Evolutionary conservation across 2,797 vertebrate species (phyloP).

Genomic region (Clarias fuscus): DNA sequence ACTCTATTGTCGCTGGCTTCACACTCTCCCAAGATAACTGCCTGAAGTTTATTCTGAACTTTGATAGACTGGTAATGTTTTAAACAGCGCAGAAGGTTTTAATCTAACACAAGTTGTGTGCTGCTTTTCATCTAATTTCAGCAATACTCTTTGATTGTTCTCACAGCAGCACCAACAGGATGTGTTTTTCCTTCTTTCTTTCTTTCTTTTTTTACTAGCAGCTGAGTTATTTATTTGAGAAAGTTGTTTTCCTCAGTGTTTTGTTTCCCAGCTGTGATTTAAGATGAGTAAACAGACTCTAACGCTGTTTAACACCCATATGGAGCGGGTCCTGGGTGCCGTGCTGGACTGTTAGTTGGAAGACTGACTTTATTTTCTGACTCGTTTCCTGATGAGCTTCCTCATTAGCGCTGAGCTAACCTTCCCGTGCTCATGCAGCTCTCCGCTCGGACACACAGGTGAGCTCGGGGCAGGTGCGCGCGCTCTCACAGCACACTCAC

Average conservation of each 20-base stretch:
- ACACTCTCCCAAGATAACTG: neutral
- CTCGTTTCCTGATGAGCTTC: slow-evolving; percentile 4
- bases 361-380: slow-evolving; percentile 1
- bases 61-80: neutral
- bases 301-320: too few species aligned
- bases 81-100: neutral
- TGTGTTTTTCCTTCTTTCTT: neutral
- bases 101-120: neutral
- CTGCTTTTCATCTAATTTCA: too few species aligned
- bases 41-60: neutral
- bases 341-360: neutral
- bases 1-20: neutral
- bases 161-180: neutral
- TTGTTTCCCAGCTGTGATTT: neutral
- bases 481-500: too few species aligned
- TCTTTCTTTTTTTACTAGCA: neutral
- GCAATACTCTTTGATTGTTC: neutral
- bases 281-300: neutral
- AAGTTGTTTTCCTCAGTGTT: neutral
- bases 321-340: neutral
- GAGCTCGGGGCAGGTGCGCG: neutral
- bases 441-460: neutral
- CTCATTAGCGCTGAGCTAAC: neutral
- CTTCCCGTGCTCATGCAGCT: neutral
- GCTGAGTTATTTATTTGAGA: neutral